Conservation (phyloP, 2,888 invertebrate species). For the Zygothrica quintamaculata region DNA sequence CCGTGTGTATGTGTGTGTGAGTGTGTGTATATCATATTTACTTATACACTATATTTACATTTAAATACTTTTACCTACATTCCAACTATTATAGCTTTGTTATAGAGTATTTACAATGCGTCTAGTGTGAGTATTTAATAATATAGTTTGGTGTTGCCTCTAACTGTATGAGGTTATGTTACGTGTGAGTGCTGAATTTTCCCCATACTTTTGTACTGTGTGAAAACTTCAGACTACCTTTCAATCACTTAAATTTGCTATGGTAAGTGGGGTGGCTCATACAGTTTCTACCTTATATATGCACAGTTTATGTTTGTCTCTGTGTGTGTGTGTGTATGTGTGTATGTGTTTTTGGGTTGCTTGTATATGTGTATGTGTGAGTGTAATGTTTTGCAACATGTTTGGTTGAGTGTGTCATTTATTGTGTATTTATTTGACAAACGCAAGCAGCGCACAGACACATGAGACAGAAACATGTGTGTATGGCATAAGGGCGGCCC, state of each 20-base stretch:
- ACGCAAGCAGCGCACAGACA: conserved; percentile 56
- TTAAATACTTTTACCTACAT: no score
- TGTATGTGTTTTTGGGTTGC: conserved; percentile 8
- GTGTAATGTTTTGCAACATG: conserved; percentile 36
- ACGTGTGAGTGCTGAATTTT: conserved; percentile 8
- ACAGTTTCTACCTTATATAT: conserved; percentile 49
- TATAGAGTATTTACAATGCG: conserved; percentile 55
- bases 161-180: conserved; percentile 38
- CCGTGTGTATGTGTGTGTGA: no score
- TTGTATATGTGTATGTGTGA: conserved; percentile 1
- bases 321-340: conserved; percentile 2
- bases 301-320: conserved; percentile 40
- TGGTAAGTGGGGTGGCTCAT: conserved; percentile 26
- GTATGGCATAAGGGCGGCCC: conserved; percentile 6
- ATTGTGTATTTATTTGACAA: conserved; percentile 74
- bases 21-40: no score
- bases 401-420: conserved; percentile 68
- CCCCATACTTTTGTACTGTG: conserved; percentile 1
- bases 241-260: conserved; percentile 62
- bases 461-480: conserved; percentile 43
- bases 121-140: conserved; percentile 11
- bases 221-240: conserved; percentile 45
- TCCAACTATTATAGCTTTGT: no score
- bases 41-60: no score
- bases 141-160: conserved; percentile 5